A percentile compares a stretch with the other conserved stretches of the same genome.
Evolutionary conservation across 2,797 vertebrate genomes (phyloP).

Genomic region (Stomatorhinus walkeri): DNA sequence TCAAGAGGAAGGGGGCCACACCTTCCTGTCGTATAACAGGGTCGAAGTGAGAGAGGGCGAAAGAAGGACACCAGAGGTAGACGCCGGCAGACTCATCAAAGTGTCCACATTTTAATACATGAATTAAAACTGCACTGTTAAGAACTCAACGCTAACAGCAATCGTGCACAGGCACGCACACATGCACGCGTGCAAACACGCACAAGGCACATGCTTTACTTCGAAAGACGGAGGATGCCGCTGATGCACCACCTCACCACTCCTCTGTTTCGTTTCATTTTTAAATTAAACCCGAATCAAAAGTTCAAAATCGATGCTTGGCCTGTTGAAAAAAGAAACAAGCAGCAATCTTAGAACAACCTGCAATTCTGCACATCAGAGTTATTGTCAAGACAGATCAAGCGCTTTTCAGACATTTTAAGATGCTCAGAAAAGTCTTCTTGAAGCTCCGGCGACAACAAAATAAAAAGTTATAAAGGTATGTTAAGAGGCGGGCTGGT

Average conservation of each 20-base stretch:
- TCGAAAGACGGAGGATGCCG: background rate
- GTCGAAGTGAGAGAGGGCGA: background rate
- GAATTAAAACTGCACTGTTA: background rate
- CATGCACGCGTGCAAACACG: background rate
- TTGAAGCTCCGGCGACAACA: background rate
- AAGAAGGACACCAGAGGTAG: background rate
- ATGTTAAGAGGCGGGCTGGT: background rate
- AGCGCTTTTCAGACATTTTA: background rate
- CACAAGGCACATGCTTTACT: background rate
- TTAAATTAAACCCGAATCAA: background rate
- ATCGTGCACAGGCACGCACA: background rate
- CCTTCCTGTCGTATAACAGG: background rate
- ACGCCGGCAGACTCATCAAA: background rate
- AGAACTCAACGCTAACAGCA: background rate
- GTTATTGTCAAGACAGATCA: background rate
- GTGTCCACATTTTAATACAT: background rate
- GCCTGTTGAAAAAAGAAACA: background rate
- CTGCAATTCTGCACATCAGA: background rate
- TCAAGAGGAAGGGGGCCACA: background rate
- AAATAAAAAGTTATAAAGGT: background rate
- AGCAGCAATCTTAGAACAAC: background rate
- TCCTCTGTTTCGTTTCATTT: background rate
- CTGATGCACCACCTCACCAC: background rate
- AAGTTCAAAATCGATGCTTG: background rate
- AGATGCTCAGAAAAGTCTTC: background rate